These are phyloP conservation scores for Catharus ustulatus DNA, from an alignment of 2,797 vertebrate genomes.

Conservation along the genomic window DNA sequence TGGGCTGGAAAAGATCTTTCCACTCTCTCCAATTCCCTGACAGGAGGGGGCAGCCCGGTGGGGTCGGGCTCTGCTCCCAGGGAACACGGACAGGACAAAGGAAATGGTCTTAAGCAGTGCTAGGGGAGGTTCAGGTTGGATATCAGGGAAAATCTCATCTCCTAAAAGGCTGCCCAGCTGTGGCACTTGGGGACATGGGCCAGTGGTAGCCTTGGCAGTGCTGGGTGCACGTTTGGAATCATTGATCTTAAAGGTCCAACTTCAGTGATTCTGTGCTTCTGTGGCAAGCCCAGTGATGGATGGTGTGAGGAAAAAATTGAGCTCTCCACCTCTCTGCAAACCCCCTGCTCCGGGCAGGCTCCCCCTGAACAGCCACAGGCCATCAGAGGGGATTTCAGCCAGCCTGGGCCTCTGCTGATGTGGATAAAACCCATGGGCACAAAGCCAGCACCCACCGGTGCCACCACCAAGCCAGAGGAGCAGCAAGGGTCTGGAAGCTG, in stretches of 20 bases:
- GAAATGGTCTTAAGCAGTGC: neutral
- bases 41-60: neutral
- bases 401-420: neutral
- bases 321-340: neutral
- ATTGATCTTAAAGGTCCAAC: neutral
- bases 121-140: neutral
- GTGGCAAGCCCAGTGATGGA: neutral
- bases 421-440: neutral
- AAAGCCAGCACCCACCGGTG: neutral
- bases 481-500: accelerated
- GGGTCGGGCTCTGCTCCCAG: neutral
- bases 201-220: neutral
- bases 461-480: neutral
- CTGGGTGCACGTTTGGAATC: neutral
- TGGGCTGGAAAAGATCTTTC: neutral
- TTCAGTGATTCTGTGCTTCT: neutral
- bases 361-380: neutral
- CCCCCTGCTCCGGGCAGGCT: neutral
- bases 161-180: neutral
- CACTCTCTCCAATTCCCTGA: accelerated
- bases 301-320: neutral
- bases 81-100: neutral
- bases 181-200: neutral
- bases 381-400: neutral
- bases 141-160: neutral